phyloP scores from a whole-genome alignment of 1,140 invertebrate species.

The Mactra quadrangularis region DNA sequence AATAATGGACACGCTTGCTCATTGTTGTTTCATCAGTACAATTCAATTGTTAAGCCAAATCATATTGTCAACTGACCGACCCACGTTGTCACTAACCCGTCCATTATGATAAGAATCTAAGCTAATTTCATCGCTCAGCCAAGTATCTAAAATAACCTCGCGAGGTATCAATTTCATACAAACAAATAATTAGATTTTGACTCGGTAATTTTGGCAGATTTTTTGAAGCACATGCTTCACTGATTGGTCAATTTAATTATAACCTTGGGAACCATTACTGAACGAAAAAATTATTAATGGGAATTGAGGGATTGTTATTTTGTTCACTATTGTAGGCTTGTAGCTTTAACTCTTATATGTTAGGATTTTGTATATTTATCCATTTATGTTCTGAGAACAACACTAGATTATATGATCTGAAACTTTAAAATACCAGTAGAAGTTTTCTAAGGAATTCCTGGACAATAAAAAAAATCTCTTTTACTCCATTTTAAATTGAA shows the following conservation, averaged over 20 bases:
- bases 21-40: neutral
- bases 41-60: conserved; percentile 16
- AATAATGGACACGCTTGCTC: conserved; percentile 18
- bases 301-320: neutral
- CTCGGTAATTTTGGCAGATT: conserved; percentile 14
- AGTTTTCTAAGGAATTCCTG: too few relatives aligned
- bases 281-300: neutral
- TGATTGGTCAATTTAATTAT: conserved; percentile 59
- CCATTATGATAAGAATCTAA: conserved; percentile 50
- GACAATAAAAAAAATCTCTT: too few relatives aligned
- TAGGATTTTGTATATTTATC: too few relatives aligned
- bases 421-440: too few relatives aligned
- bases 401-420: too few relatives aligned
- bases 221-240: neutral
- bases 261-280: conserved; percentile 9
- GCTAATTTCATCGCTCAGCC: conserved; percentile 23
- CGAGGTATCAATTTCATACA: conserved; percentile 46
- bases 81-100: conserved; percentile 43
- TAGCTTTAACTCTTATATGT: too few relatives aligned
- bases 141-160: conserved; percentile 46
- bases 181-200: conserved; percentile 18
- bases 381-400: too few relatives aligned
- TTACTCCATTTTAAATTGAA: too few relatives aligned
- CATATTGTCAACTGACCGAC: conserved; percentile 15
- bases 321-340: too few relatives aligned